Base-by-base conservation (phyloP, 1,140 invertebrate species). In the Oncopodura yosiiana region DNA sequence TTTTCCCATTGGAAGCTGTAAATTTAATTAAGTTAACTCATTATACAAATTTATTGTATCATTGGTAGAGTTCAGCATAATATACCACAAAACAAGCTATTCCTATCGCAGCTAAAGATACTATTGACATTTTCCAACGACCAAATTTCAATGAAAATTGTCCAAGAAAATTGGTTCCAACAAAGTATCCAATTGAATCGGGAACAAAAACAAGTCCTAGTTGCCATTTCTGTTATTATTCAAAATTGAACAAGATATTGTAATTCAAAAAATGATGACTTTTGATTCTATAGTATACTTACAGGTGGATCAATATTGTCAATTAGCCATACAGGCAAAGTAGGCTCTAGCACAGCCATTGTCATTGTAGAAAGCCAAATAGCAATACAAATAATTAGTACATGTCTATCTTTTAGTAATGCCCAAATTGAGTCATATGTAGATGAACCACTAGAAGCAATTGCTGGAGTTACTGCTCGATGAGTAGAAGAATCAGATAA, bases 131-230 rank as follows among this genome's bases (percentile, higher is more conserved):
- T 66, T 74, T 78, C 62, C 80, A 78, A 38, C 80, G 75, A 0
- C 83, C 83, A 24, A 80, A 67, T 49, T 72, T 72, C 66, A 77
- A 81, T 3, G 83, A 78, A 14, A 67, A 27, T 32, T 81, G 69
- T 18, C 81, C 81, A 60, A 86, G 82, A 61, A 82, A 83, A 65
- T 85, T 85, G 0, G 86, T 86, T 23, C 84, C 84, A 26, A 88
- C 67, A 41, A 89, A 75, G 67, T 89, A 89, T 1, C 86, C 86
- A 18, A 88, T 58, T 61, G 84, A 87, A 67, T 88, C 86, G 0
- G 86, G 85, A 52, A 89, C 82, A 62, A 89, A 89, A 8, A 86
- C 84, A 0, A 81, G 81, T 2, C 85, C 85, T 51, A 85, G 66
- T 65, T 86, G 81, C 84, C 84, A 86, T 66, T 80, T 82, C 68